phyloP scores from a whole-genome alignment of 2,797 vertebrate species.

The Steatocranus sp. region DNA sequence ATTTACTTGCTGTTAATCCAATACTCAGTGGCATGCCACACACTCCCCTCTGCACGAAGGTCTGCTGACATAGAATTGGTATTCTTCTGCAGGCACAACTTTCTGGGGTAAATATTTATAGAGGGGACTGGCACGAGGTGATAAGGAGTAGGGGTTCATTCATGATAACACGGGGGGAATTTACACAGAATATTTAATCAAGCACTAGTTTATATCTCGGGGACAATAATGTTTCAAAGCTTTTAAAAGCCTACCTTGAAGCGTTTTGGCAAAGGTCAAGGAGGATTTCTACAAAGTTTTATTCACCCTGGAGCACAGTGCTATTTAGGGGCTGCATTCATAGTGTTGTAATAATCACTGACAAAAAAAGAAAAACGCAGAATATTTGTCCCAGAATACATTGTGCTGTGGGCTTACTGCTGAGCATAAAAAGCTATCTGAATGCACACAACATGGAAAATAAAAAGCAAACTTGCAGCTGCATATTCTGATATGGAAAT shows the following conservation, averaged over 20 bases:
- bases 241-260: slow-evolving; percentile 43
- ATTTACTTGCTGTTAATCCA: slow-evolving; percentile 68
- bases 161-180: slow-evolving; percentile 70
- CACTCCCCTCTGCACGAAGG: slow-evolving; percentile 52
- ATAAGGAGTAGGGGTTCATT: slow-evolving; percentile 73
- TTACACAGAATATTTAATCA: slow-evolving; percentile 73
- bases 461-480: slow-evolving; percentile 32
- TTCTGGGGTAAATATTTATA: slow-evolving; percentile 78
- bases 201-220: slow-evolving; percentile 56
- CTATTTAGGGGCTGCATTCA: slow-evolving; percentile 22
- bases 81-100: slow-evolving; percentile 63
- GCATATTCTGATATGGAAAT: slow-evolving; percentile 39
- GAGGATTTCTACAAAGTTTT: slow-evolving; percentile 50
- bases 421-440: slow-evolving; percentile 35
- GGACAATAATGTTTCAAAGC: slow-evolving; percentile 57
- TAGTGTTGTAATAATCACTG: slow-evolving; percentile 32
- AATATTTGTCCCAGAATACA: slow-evolving; percentile 33
- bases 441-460: slow-evolving; percentile 32
- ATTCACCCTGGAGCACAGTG: slow-evolving; percentile 20
- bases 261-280: slow-evolving; percentile 58
- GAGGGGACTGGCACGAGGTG: slow-evolving; percentile 66
- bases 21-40: slow-evolving; percentile 45
- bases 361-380: slow-evolving; percentile 31
- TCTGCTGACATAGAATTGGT: slow-evolving; percentile 66
- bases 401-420: slow-evolving; percentile 21